Conservation (phyloP, 2,888 invertebrate genomes). For the Trichogramma evanescens region DNA sequence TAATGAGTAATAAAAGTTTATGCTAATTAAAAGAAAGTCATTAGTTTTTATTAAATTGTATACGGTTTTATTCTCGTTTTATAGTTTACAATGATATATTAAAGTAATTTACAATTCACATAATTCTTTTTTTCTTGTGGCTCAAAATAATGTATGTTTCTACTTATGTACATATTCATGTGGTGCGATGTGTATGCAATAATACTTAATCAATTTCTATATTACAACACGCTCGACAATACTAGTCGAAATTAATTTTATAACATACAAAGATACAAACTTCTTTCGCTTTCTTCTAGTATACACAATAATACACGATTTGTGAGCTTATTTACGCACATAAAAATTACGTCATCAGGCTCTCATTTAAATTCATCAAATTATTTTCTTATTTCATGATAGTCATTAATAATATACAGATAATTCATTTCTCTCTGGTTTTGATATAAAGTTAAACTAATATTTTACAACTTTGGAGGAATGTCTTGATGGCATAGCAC, state of each 20-base stretch:
- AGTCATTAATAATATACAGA: conserved; percentile 30
- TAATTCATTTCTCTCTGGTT: conserved; percentile 27
- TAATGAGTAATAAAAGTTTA: neutral
- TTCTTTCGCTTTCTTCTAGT: conserved; percentile 30
- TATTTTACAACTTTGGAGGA: conserved; percentile 49
- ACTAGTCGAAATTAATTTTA: conserved; percentile 26
- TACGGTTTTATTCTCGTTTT: conserved; percentile 43
- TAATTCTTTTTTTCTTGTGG: conserved; percentile 39
- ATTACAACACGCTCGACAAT: conserved; percentile 34
- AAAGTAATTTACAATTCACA: conserved; percentile 44
- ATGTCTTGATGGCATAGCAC: conserved; percentile 48
- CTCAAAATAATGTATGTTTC: conserved; percentile 46
- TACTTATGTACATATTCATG: conserved; percentile 44
- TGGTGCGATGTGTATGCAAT: conserved; percentile 45
- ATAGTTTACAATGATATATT: conserved; percentile 46
- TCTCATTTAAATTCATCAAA: conserved; percentile 22
- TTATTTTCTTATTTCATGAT: conserved; percentile 26
- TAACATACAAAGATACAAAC: conserved; percentile 47
- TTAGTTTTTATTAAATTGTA: conserved; percentile 24
- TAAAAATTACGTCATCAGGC: conserved; percentile 26
- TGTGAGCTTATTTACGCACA: conserved; percentile 30
- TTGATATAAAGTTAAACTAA: conserved; percentile 44
- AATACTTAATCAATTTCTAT: conserved; percentile 42
- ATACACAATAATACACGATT: conserved; percentile 33
- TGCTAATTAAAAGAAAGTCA: neutral